Evolutionary conservation across 2,888 invertebrate genomes (phyloP), one percentile per base, ranked within the genome.

Genomic region (Meloe dianella): DNA sequence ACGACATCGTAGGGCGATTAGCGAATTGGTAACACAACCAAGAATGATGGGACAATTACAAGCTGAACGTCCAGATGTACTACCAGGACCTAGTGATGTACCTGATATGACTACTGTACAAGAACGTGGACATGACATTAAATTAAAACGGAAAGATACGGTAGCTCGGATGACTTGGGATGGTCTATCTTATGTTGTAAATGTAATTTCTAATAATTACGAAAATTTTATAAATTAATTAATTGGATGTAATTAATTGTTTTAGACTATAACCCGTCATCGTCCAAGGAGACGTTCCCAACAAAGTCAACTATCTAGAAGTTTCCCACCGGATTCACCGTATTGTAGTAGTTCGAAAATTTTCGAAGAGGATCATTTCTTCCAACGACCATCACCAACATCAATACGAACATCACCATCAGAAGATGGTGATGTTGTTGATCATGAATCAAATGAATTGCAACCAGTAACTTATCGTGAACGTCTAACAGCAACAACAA

Each of bases 121-220:
- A 63, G 81, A 80, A n/a, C 57, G 71, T 63, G 71, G 75, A 32
- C 29, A 56, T 71, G 80, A 73, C 70, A 79, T 77, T 79, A 73
- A 85, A 2, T 82, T 87, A 9, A 81, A 87, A 47, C 88, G 91
- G 80, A 92, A 92, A 86, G 93, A 94, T 78, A 93, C 94, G 69
- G 94, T 94, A 35, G 91, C 92, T 51, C 87, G 91, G 78, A 92
- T 94, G 89, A 92, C 94, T 27, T 89, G 92, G 83, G 90, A 91
- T 75, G 93, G 93, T 69, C 85, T 94, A 64, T 90, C 92, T 77
- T 92, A 91, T 84, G 90, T 93, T 81, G 90, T 92, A 77, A 90
- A 90, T 84, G 94, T 94, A 81, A 89, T 89, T 87, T 61, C 32
- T n/a, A 41, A 65, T 41, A 47, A 38, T 32, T 59, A 22, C n/a